These are phyloP conservation scores for Strix aluco DNA, from an alignment of 2,113 vertebrate genomes.

Conservation along the genomic window DNA sequence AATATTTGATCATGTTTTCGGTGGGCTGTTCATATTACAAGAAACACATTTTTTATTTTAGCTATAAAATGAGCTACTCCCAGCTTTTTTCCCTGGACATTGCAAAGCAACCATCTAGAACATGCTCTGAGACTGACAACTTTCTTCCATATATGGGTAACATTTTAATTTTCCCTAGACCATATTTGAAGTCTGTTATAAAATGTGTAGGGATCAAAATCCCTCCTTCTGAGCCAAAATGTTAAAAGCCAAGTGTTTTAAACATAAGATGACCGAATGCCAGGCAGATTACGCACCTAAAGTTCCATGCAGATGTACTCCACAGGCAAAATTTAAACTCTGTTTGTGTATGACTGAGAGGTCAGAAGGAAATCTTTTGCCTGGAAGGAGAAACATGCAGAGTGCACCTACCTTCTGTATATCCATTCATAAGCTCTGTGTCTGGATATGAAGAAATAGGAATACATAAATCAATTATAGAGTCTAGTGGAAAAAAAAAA, in stretches of 20 bases:
- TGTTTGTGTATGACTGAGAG: slow-evolving; percentile 54
- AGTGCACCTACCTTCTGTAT: slow-evolving; percentile 35
- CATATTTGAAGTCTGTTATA: slow-evolving; percentile 49
- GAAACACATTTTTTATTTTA: not conserved
- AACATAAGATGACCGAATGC: slow-evolving; percentile 32
- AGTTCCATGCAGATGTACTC: slow-evolving; percentile 53
- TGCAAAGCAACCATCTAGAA: slow-evolving; percentile 29
- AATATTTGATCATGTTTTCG: slow-evolving; percentile 15
- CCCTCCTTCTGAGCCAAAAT: slow-evolving; percentile 44
- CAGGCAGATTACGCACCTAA: slow-evolving; percentile 59
- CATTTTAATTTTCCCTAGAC: slow-evolving; percentile 62
- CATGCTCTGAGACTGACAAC: not conserved
- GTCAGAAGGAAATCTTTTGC: slow-evolving; percentile 62
- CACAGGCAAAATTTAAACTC: slow-evolving; percentile 45
- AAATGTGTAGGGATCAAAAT: slow-evolving; percentile 55
- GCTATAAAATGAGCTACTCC: not conserved
- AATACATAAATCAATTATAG: slow-evolving; percentile 40
- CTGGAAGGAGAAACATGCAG: slow-evolving; percentile 50
- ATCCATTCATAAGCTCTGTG: slow-evolving; percentile 48
- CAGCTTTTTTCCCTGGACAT: not conserved
- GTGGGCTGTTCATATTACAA: not conserved
- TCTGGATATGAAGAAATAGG: slow-evolving; percentile 38
- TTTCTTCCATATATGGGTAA: slow-evolving; percentile 51
- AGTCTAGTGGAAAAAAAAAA: not conserved
- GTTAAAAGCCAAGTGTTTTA: slow-evolving; percentile 53